Evolutionary conservation across 2,113 vertebrate genomes (phyloP).

Genomic region (Salvelinus sp.): DNA sequence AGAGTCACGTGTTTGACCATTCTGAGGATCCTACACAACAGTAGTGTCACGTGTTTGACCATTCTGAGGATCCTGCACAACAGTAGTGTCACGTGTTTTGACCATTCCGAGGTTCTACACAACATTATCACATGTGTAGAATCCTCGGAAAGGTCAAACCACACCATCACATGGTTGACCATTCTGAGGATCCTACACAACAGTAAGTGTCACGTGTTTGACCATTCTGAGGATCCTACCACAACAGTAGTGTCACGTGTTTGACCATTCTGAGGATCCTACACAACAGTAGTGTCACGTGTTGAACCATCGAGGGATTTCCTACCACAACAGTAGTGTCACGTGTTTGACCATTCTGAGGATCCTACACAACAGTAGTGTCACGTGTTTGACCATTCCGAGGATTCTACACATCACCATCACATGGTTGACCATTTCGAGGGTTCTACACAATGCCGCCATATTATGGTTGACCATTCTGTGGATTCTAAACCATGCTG

Average conservation of each 20-base stretch:
- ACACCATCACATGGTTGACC: too few relatives aligned
- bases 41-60: neutral
- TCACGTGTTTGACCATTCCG: neutral
- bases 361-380: neutral
- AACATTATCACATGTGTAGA: neutral
- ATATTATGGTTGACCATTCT: too few relatives aligned
- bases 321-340: neutral
- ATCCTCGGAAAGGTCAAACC: too few relatives aligned
- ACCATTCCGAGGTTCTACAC: neutral
- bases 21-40: neutral
- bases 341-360: neutral
- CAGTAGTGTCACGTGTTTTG: neutral
- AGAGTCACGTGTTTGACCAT: neutral
- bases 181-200: neutral
- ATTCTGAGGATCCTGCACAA: neutral
- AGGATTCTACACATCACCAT: neutral
- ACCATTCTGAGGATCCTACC: neutral
- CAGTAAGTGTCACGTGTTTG: neutral
- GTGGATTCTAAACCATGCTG: too few relatives aligned
- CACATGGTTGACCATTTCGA: too few relatives aligned
- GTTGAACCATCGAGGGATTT: neutral
- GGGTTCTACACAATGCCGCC: neutral
- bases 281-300: neutral
- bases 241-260: neutral
- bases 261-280: neutral